Percentiles rank a stretch among this genome's conserved stretches.
Conservation (phyloP, 2,888 invertebrate species). For the Linnaemya vulpina region DNA sequence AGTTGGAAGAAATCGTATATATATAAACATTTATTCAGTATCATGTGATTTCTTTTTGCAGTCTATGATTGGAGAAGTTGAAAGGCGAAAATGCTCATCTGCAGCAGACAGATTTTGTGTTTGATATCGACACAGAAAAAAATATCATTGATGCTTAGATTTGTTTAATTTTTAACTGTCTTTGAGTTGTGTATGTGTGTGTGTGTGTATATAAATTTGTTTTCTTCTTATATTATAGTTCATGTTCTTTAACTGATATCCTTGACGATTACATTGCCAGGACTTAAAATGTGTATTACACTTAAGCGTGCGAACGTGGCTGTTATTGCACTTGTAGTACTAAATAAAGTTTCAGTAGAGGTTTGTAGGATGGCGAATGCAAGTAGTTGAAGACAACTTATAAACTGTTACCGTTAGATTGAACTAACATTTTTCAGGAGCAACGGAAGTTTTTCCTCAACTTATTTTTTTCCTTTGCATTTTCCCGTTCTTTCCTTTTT, state of each 20-base stretch:
- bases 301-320: constrained; percentile 53
- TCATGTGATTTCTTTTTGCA: constrained; percentile 10
- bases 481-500: not conserved
- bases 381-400: constrained; percentile 53
- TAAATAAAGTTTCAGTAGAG: constrained; percentile 3
- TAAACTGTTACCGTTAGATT: constrained; percentile 50
- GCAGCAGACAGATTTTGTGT: constrained; percentile 38
- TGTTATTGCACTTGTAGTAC: constrained; percentile 32
- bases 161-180: constrained; percentile 15
- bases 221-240: constrained; percentile 17
- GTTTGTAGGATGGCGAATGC: constrained; percentile 22
- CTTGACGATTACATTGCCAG: constrained; percentile 62
- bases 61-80: constrained; percentile 1
- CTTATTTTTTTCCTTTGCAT: constrained; percentile 1
- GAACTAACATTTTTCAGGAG: constrained; percentile 37
- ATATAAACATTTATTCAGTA: constrained; percentile 34
- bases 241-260: constrained; percentile 56
- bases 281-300: constrained; percentile 54
- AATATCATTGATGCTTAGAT: constrained; percentile 45
- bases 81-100: constrained; percentile 4
- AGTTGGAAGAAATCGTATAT: constrained; percentile 7
- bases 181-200: constrained; percentile 41
- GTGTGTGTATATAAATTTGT: too few relatives aligned
- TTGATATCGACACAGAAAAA: not conserved
- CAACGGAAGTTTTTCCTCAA: constrained; percentile 50